Conservation (phyloP, 2,797 vertebrate species). For the Rhinatrema bivittatum region DNA sequence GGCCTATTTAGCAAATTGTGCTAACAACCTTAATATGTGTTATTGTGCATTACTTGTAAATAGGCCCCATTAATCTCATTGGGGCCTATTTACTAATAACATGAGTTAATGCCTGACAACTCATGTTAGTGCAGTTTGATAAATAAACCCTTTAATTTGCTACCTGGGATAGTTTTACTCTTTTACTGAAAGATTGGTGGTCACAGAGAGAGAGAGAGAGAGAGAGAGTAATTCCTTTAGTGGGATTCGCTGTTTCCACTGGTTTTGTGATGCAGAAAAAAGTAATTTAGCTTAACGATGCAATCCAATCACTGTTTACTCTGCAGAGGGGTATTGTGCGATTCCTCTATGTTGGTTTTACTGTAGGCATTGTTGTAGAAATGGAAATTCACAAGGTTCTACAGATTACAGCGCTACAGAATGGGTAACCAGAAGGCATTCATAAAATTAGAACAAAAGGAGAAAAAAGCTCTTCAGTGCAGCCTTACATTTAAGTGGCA, state of each 20-base stretch:
- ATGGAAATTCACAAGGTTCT: conserved; percentile 7
- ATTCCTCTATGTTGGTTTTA: conserved; percentile 12
- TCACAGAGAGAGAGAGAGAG: background rate
- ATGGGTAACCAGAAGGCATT: too few species aligned
- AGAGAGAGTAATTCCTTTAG: conserved; percentile 2
- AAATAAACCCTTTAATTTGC: too few species aligned
- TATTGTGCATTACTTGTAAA: too few species aligned
- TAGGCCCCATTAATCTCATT: too few species aligned
- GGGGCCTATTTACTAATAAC: too few species aligned
- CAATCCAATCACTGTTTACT: conserved; percentile 16
- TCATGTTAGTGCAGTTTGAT: too few species aligned
- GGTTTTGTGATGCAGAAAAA: conserved; percentile 14
- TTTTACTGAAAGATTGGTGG: background rate
- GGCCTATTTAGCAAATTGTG: too few species aligned
- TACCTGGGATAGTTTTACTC: too few species aligned
- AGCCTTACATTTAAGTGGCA: background rate
- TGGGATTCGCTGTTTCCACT: background rate
- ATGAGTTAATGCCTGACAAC: too few species aligned
- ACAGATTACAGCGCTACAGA: background rate
- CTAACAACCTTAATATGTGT: too few species aligned
- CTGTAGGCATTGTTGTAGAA: conserved; percentile 1
- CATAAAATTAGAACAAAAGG: conserved; percentile 1
- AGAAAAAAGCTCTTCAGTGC: background rate
- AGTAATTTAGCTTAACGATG: conserved; percentile 16
- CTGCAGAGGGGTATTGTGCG: conserved; percentile 10